These are phyloP conservation scores for Menidia menidia DNA, from an alignment of 2,797 vertebrate species.

Conservation along the genomic window DNA sequence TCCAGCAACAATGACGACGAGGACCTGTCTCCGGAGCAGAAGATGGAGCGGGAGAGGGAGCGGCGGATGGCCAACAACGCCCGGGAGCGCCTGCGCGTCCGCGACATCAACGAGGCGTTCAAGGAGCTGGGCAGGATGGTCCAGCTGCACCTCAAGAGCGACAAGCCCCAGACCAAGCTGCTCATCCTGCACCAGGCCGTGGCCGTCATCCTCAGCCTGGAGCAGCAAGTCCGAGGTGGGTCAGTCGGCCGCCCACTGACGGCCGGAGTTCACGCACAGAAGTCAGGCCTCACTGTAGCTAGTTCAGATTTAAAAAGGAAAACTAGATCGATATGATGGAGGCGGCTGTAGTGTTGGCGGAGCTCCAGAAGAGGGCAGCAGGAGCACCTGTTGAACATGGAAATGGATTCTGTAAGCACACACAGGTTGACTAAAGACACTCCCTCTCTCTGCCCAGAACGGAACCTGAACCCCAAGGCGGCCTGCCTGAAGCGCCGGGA, in stretches of 20 bases:
- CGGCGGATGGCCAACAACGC: constrained; percentile 97
- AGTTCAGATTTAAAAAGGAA: too few species aligned
- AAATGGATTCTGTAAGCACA: too few species aligned
- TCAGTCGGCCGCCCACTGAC: too few species aligned
- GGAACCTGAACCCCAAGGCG: constrained; percentile 96
- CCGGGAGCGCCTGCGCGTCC: constrained; percentile 92
- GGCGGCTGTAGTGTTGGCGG: constrained; percentile 6
- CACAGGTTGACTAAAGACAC: not conserved
- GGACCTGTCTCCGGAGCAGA: constrained; percentile 96
- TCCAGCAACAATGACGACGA: constrained; percentile 95
- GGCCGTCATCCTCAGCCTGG: constrained; percentile 96
- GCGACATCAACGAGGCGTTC: constrained; percentile 98
- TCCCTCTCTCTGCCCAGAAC: constrained; percentile 79
- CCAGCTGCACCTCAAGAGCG: constrained; percentile 97
- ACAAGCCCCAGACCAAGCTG: constrained; percentile 98
- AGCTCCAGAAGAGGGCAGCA: constrained; percentile 70
- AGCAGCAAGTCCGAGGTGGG: constrained; percentile 96
- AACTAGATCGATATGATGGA: too few species aligned
- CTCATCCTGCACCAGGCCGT: constrained; percentile 97
- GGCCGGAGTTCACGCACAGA: too few species aligned
- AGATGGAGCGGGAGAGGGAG: constrained; percentile 94
- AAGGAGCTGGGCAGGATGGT: constrained; percentile 98
- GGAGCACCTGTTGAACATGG: constrained; percentile 22
- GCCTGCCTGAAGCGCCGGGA: constrained; percentile 96
- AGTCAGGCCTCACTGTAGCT: too few species aligned